Evolutionary conservation across 2,797 vertebrate species (phyloP).

Genomic region (Microctenopoma lineatum): DNA sequence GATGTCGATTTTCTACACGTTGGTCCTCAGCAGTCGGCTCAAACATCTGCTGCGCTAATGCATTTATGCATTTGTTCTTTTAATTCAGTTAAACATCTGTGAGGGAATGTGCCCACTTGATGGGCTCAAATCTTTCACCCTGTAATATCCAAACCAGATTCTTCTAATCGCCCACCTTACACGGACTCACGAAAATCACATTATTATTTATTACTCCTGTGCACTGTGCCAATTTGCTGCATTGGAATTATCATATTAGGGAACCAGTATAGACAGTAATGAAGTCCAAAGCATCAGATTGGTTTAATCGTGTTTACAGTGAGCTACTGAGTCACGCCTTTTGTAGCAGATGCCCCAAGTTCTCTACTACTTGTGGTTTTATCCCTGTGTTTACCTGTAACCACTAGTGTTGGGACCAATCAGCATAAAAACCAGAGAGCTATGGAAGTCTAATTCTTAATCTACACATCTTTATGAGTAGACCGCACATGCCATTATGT

Average conservation of each 20-base stretch:
- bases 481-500: too few species aligned
- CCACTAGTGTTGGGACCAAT: too few species aligned
- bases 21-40: constrained; percentile 17
- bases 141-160: constrained; percentile 18
- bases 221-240: background rate
- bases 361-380: too few species aligned
- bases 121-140: constrained; percentile 9
- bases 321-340: too few species aligned
- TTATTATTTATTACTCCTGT: constrained; percentile 16
- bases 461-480: too few species aligned
- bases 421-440: too few species aligned
- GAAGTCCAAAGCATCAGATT: background rate
- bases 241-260: background rate
- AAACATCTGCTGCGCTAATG: constrained; percentile 29
- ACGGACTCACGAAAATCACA: constrained; percentile 10
- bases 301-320: too few species aligned
- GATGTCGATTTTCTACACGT: constrained; percentile 17
- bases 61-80: constrained; percentile 25
- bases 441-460: too few species aligned
- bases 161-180: constrained; percentile 14
- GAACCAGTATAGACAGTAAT: background rate
- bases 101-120: constrained; percentile 9
- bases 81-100: constrained; percentile 25
- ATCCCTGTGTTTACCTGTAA: too few species aligned
- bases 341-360: too few species aligned